phyloP scores from a whole-genome alignment of 35 echinoderm and acorn worm genomes.

The Amphiura filiformis region DNA sequence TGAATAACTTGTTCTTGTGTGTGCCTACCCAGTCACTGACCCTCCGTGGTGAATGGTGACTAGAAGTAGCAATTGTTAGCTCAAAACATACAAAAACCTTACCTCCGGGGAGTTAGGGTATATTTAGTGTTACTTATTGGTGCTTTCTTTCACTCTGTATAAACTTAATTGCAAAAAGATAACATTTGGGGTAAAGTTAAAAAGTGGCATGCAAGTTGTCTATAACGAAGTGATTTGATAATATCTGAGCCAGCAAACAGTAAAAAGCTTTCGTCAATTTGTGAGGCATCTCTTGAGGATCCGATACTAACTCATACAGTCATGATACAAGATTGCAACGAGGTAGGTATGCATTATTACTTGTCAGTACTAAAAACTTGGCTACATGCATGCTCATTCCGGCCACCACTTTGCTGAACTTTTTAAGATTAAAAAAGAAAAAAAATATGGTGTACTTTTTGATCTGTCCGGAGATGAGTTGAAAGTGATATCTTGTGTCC shows the following conservation, averaged over 20 bases:
- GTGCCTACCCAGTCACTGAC: neutral
- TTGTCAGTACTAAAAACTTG: too few species aligned
- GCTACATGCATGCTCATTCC: neutral
- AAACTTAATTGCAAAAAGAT: slow-evolving; percentile 6
- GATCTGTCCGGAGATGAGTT: neutral
- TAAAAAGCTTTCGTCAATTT: slow-evolving; percentile 1
- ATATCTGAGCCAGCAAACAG: neutral
- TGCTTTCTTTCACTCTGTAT: neutral
- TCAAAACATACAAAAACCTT: neutral
- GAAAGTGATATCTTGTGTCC: neutral
- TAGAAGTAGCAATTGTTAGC: neutral
- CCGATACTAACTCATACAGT: neutral
- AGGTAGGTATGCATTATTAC: neutral
- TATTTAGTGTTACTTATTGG: slow-evolving; percentile 15
- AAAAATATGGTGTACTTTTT: neutral
- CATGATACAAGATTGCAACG: neutral
- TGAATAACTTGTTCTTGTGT: neutral
- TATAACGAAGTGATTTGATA: neutral
- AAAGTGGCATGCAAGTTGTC: neutral
- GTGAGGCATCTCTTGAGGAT: neutral
- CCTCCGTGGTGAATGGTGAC: neutral
- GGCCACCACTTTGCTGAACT: neutral
- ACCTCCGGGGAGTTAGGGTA: neutral
- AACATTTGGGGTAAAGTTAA: neutral
- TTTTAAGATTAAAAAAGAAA: too few species aligned